These are phyloP conservation scores for Apodemus agrarius DNA, from an alignment of 2,797 vertebrate genomes.

Conservation along the genomic window DNA sequence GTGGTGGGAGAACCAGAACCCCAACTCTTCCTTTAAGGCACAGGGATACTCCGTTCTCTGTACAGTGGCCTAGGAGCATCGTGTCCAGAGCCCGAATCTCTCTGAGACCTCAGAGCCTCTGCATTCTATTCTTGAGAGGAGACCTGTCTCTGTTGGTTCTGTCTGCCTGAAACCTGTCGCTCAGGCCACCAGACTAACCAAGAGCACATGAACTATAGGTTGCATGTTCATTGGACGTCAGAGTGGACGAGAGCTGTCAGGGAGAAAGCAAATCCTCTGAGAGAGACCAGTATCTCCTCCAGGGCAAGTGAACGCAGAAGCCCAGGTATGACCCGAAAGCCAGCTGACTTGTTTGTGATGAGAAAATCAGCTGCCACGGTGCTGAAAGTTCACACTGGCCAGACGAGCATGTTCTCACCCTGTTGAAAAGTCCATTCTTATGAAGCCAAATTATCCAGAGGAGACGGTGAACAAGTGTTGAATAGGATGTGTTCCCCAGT, in stretches of 20 bases:
- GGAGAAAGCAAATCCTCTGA: neutral
- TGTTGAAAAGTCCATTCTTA: constrained; percentile 1
- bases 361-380: constrained; percentile 55
- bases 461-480: neutral
- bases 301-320: constrained; percentile 16
- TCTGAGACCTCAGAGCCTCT: neutral
- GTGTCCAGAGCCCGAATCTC: neutral
- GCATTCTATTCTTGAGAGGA: neutral
- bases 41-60: neutral
- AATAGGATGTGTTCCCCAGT: neutral
- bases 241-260: neutral
- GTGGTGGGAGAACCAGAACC: neutral
- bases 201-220: neutral
- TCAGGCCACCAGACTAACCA: neutral
- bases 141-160: no score
- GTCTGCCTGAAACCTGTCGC: neutral
- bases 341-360: neutral
- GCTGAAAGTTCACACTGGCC: neutral
- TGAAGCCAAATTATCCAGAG: constrained; percentile 13
- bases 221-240: neutral
- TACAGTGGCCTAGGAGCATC: neutral
- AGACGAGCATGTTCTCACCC: neutral
- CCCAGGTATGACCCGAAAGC: neutral
- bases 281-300: neutral
- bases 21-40: neutral